Evolutionary conservation across 2,888 invertebrate species (phyloP).

Genomic region (Leucophenga maculata): DNA sequence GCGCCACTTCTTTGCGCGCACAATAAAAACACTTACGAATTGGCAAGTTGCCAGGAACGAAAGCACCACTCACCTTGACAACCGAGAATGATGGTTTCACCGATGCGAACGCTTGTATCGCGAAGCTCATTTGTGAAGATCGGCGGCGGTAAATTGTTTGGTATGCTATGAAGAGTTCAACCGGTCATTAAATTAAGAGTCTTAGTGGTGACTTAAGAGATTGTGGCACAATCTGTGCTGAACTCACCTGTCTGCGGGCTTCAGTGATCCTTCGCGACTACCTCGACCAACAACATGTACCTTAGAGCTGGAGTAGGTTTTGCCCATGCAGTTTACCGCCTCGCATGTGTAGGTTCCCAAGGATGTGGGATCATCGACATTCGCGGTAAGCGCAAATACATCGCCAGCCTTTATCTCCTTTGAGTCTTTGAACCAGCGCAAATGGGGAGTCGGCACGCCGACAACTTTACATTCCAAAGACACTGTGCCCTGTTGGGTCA

Average conservation of each 20-base stretch:
- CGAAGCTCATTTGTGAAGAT: conserved; percentile 83
- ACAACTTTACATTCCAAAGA: conserved; percentile 93
- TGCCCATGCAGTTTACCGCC: conserved; percentile 91
- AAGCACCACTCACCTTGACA: conserved; percentile 78
- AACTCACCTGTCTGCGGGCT: conserved; percentile 79
- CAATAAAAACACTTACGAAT: conserved; percentile 27
- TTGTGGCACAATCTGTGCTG: background rate
- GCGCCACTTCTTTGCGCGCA: conserved; percentile 12
- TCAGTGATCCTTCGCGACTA: conserved; percentile 80
- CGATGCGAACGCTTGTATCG: conserved; percentile 84
- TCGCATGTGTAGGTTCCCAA: conserved; percentile 91
- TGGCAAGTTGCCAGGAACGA: conserved; percentile 21
- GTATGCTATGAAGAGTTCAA: conserved; percentile 50
- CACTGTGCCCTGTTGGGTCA: conserved; percentile 91
- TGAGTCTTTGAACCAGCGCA: conserved; percentile 87
- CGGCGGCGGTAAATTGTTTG: conserved; percentile 77
- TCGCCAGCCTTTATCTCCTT: conserved; percentile 91
- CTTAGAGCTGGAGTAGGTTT: conserved; percentile 85
- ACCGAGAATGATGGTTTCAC: conserved; percentile 81
- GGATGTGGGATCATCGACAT: conserved; percentile 87
- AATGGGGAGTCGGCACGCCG: conserved; percentile 87
- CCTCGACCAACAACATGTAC: conserved; percentile 85
- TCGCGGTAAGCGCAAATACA: conserved; percentile 88
- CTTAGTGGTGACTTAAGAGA: background rate
- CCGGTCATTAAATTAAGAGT: conserved; percentile 20